phyloP scores from a whole-genome alignment of 2,113 vertebrate species.

The Pseudonaja textilis region DNA sequence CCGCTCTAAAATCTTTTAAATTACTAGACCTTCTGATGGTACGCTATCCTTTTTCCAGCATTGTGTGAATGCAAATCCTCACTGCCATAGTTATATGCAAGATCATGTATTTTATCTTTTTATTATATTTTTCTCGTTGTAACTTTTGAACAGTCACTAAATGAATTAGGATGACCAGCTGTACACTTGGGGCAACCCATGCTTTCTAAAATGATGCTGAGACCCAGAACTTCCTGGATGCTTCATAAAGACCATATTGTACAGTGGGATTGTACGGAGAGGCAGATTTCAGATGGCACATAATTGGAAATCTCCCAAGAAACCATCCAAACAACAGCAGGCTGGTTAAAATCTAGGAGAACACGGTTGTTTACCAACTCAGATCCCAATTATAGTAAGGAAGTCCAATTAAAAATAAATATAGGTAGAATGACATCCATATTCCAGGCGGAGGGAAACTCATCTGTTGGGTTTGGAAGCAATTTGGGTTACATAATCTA shows the following conservation, averaged over 20 bases:
- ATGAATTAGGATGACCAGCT: neutral
- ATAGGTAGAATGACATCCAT: neutral
- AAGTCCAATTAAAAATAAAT: neutral
- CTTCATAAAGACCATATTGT: neutral
- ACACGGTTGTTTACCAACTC: neutral
- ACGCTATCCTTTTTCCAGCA: too few relatives aligned
- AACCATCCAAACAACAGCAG: neutral
- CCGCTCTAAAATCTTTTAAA: too few relatives aligned
- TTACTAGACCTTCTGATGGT: too few relatives aligned
- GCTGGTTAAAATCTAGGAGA: neutral
- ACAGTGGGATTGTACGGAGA: too few relatives aligned
- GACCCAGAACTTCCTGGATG: neutral
- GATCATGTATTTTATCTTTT: too few relatives aligned
- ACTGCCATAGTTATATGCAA: too few relatives aligned
- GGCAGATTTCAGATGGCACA: neutral
- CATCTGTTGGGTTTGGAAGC: neutral
- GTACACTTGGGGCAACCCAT: neutral
- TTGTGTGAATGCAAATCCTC: too few relatives aligned
- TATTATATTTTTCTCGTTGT: too few relatives aligned
- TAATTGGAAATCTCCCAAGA: neutral
- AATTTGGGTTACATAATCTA: neutral
- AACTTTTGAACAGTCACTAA: neutral
- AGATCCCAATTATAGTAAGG: neutral
- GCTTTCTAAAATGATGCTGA: neutral
- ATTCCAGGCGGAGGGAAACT: neutral